Conservation (phyloP, 2,888 invertebrate genomes). For the Microplitis manilae region DNA sequence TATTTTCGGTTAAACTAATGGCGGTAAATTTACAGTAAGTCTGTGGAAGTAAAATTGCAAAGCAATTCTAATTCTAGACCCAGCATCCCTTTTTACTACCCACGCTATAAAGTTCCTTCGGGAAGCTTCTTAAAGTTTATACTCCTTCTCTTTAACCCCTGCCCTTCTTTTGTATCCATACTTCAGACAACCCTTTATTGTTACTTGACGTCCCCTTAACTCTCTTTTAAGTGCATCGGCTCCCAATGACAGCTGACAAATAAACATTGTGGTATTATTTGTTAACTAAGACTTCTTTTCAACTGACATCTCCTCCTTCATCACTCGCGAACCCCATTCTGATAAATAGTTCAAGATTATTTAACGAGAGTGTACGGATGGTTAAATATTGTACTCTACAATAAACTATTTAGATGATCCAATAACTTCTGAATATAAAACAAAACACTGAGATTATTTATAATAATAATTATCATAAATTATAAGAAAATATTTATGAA, state of each 20-base stretch:
- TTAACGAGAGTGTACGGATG: neutral
- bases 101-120: neutral
- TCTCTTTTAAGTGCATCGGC: neutral
- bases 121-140: constrained; percentile 23
- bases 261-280: constrained; percentile 39
- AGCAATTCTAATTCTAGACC: neutral
- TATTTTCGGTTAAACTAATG: neutral
- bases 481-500: neutral
- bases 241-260: constrained; percentile 37
- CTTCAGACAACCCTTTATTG: constrained; percentile 8
- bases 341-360: neutral
- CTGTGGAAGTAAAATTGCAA: neutral
- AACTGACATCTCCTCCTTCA: neutral
- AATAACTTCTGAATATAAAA: no score
- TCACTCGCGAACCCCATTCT: neutral
- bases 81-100: neutral
- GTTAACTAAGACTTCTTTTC: constrained; percentile 9
- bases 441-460: neutral
- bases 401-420: neutral
- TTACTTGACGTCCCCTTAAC: neutral
- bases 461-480: neutral
- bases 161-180: constrained; percentile 23
- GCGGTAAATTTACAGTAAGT: neutral
- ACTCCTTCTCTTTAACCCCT: constrained; percentile 36
- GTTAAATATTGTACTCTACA: neutral